phyloP scores from a whole-genome alignment of 1,140 invertebrate species.

The Pantala flavescens region DNA sequence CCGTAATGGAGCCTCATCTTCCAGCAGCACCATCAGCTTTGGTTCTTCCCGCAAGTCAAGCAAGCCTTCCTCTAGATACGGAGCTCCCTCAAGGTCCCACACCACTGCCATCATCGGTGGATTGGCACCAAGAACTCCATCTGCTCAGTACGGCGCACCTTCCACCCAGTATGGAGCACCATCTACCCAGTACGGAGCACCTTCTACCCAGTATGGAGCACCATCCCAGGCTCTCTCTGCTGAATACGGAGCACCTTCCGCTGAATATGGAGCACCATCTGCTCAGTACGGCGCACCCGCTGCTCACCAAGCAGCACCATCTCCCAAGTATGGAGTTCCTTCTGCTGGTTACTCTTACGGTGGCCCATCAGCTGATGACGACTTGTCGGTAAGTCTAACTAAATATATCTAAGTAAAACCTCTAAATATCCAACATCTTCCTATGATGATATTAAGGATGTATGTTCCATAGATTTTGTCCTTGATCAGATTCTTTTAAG shows the following conservation, averaged over 20 bases:
- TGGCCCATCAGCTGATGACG: neutral
- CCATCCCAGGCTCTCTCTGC: slow-evolving; percentile 5
- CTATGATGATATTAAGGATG: too few species aligned
- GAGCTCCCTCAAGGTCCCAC: neutral
- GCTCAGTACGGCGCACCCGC: neutral
- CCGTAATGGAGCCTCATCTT: neutral
- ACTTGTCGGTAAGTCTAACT: slow-evolving; percentile 12
- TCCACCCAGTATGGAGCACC: slow-evolving; percentile 13
- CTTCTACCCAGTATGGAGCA: slow-evolving; percentile 1
- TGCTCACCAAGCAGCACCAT: neutral
- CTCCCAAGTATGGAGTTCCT: neutral
- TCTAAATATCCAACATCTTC: too few species aligned
- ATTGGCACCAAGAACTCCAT: neutral
- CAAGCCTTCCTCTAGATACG: neutral
- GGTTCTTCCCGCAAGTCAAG: neutral
- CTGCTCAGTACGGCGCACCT: neutral
- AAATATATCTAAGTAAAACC: neutral
- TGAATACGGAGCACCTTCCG: slow-evolving; percentile 18
- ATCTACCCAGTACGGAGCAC: neutral
- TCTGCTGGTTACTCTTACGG: neutral
- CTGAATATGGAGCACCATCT: neutral
- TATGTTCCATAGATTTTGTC: too few species aligned
- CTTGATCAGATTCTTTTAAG: too few species aligned
- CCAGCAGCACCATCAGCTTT: neutral
- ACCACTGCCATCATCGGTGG: neutral